Evolutionary conservation across 2,888 invertebrate genomes (phyloP).

Genomic region (Hypomecis atomaria): DNA sequence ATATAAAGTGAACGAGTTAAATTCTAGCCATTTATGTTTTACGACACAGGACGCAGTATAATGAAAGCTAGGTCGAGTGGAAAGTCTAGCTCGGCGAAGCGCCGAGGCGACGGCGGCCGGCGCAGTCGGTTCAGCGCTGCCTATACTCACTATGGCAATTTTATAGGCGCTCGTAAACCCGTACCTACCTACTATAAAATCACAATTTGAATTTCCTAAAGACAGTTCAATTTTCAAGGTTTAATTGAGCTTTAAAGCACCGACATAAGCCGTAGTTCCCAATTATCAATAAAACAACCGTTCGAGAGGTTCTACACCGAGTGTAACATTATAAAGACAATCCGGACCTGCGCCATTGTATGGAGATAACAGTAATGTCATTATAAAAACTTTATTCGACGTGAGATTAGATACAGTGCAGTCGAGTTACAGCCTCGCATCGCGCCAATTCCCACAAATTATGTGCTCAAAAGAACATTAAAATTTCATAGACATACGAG

Average conservation of each 20-base stretch:
- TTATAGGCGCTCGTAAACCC: slow-evolving; percentile 60
- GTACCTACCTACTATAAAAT: slow-evolving; percentile 53
- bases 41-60: slow-evolving; percentile 19
- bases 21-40: slow-evolving; percentile 23
- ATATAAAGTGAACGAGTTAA: slow-evolving; percentile 20
- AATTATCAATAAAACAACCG: slow-evolving; percentile 63
- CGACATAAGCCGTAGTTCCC: slow-evolving; percentile 58
- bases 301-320: slow-evolving; percentile 47
- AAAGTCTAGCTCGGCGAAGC: slow-evolving; percentile 24
- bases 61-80: slow-evolving; percentile 33
- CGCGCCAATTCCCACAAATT: slow-evolving; percentile 31
- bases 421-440: slow-evolving; percentile 5
- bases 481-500: slow-evolving; percentile 14
- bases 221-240: slow-evolving; percentile 67
- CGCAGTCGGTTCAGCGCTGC: background rate
- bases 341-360: slow-evolving; percentile 32
- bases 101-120: background rate
- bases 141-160: slow-evolving; percentile 44
- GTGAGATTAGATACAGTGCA: slow-evolving; percentile 27
- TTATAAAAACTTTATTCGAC: slow-evolving; percentile 34
- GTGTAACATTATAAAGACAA: slow-evolving; percentile 48
- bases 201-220: slow-evolving; percentile 62
- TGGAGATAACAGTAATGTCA: slow-evolving; percentile 36
- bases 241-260: slow-evolving; percentile 66
- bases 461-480: slow-evolving; percentile 12